Base-by-base conservation (phyloP, 2,797 vertebrate species). In the Poeciliopsis presidionis region DNA sequence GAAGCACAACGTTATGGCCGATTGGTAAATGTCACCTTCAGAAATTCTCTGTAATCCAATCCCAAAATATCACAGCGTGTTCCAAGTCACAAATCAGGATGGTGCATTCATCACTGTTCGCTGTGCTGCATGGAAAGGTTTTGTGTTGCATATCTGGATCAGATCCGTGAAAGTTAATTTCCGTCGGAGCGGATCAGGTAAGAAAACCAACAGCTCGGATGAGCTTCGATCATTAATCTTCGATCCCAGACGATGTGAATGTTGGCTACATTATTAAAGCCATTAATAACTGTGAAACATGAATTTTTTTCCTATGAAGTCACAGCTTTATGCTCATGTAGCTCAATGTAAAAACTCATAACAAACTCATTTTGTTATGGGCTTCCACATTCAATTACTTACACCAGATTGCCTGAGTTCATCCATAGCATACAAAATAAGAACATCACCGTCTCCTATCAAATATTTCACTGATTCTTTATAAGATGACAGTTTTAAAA, bases 141-240 rank as follows among this genome's bases (percentile, higher is more conserved):
- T 65, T 53, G 16, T 30, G 74, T n/a, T 1, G 30, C 8, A 59
- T 73, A 45, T 81, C 84, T 70, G 75, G 78, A 39, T 72, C 74
- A 78, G 74, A 47, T 74, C 74, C 51, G 25, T 80, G 74, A 69
- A 2, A 36, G 46, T 84, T 93, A 22, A 87, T 91, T 84, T 90
- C 81, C 85, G 87, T 30, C 77, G 72, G 80, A 73, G 72, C 70
- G 59, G 74, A 87, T 51, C 81, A 90, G 87, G 51, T 91, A 87
- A 83, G 83, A 72, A 53, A 78, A n/a, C 57, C 74, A n/a, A 75
- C 59, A 87, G 86, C 83, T 88, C 85, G 84, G 79, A 79, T 41
- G 9, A 70, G 77, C 63, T 71, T 59, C 57, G 16, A 13, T 80
- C 75, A 89, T 90, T 87, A 87, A 88, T 91, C 89, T 80, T 89